Evolutionary conservation across 2,797 vertebrate species (phyloP), one percentile per base, ranked within the genome.

Genomic region (Anguilla anguilla): DNA sequence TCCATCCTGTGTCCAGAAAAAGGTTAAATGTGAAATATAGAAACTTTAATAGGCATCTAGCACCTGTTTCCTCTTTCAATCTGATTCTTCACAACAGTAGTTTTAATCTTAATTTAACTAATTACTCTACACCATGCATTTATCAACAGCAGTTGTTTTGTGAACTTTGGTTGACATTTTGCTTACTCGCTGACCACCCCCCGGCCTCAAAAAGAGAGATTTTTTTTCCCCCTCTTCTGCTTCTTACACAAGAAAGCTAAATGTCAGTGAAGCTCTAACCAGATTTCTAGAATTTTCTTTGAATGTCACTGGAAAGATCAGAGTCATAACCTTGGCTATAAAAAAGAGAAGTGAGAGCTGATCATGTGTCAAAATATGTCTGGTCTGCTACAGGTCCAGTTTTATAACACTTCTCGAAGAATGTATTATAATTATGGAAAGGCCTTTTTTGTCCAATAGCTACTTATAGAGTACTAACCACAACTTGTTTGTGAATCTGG

Each of bases 301-400:
- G 55, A 85, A 85, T 85, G 85, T 85, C 85, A 85, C 4, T 46
- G 19, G 59, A 69, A 69, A 85, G 85, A 85, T 55, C 57, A 85
- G 35, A 85, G 31, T 15, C 85, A 85, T 85, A 64, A 85, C 31
- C 15, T 46, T 85, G 85, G n/a, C 31, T 64, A 85, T 85, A 67
- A 85, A 85, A 85, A 64, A 67, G 85, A 69, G 39, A 61, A 57
- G 22, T 85, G 64, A 69, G 55, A 43, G 55, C 35, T 69, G 31
- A 61, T 85, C 59, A 69, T 67, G 9, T 64, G 64, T 10, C 64
- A 64, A 17, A 43, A 69, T 57, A 43, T n/a, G 67, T 28, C 67
- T 72, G 67, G n/a, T 28, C 67, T 28, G 67, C 25, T 28, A 64
- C 61, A 72, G 25, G 25, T 19, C 17, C 61, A 64, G 19, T 64